phyloP scores from a whole-genome alignment of 2,888 invertebrate genomes.

The Hermodice carunculata region DNA sequence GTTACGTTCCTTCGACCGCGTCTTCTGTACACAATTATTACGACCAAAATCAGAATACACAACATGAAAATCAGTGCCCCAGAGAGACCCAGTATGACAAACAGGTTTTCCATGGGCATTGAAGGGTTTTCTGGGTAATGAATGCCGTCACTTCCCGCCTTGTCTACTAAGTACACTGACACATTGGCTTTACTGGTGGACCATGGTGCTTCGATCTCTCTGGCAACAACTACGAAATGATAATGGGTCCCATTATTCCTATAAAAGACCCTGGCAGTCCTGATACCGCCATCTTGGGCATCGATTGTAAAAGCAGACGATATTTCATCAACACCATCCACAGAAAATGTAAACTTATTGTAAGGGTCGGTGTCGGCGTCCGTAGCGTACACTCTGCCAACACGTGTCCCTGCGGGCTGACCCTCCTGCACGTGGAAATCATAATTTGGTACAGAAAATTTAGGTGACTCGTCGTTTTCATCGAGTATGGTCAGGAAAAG shows the following conservation, averaged over 20 bases:
- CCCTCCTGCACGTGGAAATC: conserved; percentile 25
- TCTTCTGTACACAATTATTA: too few relatives aligned
- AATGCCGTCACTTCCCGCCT: too few relatives aligned
- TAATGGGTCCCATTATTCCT: conserved; percentile 17
- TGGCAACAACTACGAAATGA: conserved; percentile 10
- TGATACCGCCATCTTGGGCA: conserved; percentile 21
- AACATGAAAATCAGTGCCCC: too few relatives aligned
- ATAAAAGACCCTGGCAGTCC: conserved; percentile 16
- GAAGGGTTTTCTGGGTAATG: too few relatives aligned
- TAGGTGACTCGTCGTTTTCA: conserved; percentile 20
- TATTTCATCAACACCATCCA: conserved; percentile 4
- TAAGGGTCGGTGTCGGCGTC: conserved; percentile 22
- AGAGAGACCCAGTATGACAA: too few relatives aligned
- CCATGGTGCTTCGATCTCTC: too few relatives aligned
- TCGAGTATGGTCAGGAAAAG: conserved; percentile 3
- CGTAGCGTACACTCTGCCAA: conserved; percentile 17
- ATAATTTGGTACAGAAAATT: conserved; percentile 12
- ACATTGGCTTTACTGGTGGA: too few relatives aligned
- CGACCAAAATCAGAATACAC: too few relatives aligned
- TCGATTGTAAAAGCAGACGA: conserved; percentile 21
- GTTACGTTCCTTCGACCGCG: too few relatives aligned
- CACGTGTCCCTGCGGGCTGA: conserved; percentile 24
- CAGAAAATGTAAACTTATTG: conserved; percentile 20
- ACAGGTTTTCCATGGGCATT: too few relatives aligned
- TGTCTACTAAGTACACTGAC: too few relatives aligned